A percentile compares a stretch with the other conserved stretches of the same genome.
Conservation (phyloP, 1,140 invertebrate genomes). For the Brachystomella parvula region DNA sequence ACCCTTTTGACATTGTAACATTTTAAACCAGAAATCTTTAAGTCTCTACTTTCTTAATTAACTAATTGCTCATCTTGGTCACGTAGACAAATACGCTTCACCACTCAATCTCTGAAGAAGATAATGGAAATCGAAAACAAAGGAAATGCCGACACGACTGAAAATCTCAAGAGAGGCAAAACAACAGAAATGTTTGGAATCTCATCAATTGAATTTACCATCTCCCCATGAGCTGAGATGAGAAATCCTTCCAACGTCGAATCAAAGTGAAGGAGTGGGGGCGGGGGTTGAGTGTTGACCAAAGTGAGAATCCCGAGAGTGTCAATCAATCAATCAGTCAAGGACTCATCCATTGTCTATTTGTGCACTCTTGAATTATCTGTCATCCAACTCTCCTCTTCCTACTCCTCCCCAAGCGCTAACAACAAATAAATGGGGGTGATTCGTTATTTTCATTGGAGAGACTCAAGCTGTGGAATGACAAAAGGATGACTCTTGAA, state of each 20-base stretch:
- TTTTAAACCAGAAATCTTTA: background rate
- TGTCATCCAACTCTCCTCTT: background rate
- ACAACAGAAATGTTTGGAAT: background rate
- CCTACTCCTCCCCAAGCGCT: background rate
- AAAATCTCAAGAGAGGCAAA: background rate
- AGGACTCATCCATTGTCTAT: background rate
- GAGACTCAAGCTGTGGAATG: background rate
- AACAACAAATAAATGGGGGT: slow-evolving; percentile 1
- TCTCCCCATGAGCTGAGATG: background rate
- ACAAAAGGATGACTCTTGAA: background rate
- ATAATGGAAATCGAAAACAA: background rate
- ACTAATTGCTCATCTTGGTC: background rate
- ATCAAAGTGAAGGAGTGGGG: background rate
- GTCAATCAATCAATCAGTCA: background rate
- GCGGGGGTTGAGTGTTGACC: background rate
- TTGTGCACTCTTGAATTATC: background rate
- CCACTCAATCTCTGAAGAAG: too few relatives aligned
- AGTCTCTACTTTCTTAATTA: background rate
- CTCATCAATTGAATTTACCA: background rate
- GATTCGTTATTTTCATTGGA: background rate
- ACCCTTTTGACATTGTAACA: background rate
- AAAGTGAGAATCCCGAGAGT: background rate
- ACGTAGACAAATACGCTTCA: background rate
- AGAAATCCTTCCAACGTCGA: background rate
- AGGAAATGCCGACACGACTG: background rate